Evolutionary conservation across 1,140 invertebrate species (phyloP).

Genomic region (Caerostris extrusa): DNA sequence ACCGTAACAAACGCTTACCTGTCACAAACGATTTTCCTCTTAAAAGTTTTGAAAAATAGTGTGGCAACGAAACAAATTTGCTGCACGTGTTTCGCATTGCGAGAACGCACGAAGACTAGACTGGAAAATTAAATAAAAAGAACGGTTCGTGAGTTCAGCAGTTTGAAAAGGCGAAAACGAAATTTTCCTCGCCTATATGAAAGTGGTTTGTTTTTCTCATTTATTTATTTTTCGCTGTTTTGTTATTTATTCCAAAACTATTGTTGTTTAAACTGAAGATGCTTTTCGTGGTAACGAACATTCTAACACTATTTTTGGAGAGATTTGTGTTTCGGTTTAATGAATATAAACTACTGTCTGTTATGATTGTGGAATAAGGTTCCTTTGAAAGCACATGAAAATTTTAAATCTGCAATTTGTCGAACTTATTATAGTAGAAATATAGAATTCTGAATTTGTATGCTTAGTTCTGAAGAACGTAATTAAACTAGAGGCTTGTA

Average conservation of each 20-base stretch:
- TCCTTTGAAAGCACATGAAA: neutral
- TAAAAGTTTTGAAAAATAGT: constrained; percentile 50
- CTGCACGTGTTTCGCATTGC: constrained; percentile 10
- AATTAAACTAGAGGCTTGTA: neutral
- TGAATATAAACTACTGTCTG: constrained; percentile 8
- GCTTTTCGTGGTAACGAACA: constrained; percentile 21
- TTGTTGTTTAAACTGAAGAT: constrained; percentile 40
- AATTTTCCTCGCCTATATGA: constrained; percentile 16
- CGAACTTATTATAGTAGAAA: neutral
- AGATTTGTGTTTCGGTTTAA: neutral
- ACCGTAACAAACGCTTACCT: constrained; percentile 42
- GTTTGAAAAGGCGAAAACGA: neutral
- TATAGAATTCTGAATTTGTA: neutral
- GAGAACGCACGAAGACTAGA: constrained; percentile 18
- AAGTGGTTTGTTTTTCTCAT: neutral
- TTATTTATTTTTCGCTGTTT: neutral
- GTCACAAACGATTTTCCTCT: constrained; percentile 61
- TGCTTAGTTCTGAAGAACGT: neutral
- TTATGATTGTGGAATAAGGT: neutral
- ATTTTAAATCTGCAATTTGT: neutral
- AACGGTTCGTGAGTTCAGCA: constrained; percentile 56
- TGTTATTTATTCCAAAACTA: neutral
- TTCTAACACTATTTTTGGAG: neutral
- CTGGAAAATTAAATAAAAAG: constrained; percentile 62
- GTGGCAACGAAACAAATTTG: constrained; percentile 43